Evolutionary conservation across 2,888 invertebrate genomes (phyloP).

Genomic region (Thymelicus sylvestris): DNA sequence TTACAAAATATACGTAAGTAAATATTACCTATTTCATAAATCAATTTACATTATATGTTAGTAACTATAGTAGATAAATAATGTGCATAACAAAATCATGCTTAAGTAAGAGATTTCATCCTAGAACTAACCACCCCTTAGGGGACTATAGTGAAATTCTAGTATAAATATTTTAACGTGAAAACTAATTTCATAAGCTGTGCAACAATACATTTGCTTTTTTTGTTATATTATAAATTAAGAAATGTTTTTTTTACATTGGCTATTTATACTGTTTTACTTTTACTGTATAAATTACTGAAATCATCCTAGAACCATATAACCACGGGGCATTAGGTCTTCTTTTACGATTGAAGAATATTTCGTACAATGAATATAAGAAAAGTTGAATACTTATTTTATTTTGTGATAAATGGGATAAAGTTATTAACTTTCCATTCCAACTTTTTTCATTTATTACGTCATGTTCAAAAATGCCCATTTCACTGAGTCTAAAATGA

Average conservation of each 20-base stretch:
- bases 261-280: background rate
- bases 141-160: background rate
- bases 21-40: too few relatives aligned
- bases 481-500: constrained; percentile 75
- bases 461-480: constrained; percentile 78
- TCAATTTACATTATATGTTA: too few relatives aligned
- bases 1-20: too few relatives aligned
- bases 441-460: constrained; percentile 84
- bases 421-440: constrained; percentile 81
- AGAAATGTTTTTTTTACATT: background rate
- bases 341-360: constrained; percentile 22
- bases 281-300: background rate
- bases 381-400: constrained; percentile 64
- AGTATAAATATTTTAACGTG: background rate
- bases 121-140: background rate
- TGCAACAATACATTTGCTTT: background rate
- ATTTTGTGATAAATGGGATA: constrained; percentile 82
- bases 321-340: constrained; percentile 8
- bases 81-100: background rate
- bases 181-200: background rate
- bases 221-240: background rate
- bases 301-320: constrained; percentile 12
- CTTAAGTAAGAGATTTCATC: background rate
- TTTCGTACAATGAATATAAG: constrained; percentile 52
- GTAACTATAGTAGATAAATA: background rate